These are phyloP conservation scores for Eristalis arbustorum DNA, from an alignment of 2,888 invertebrate genomes.

Conservation along the genomic window DNA sequence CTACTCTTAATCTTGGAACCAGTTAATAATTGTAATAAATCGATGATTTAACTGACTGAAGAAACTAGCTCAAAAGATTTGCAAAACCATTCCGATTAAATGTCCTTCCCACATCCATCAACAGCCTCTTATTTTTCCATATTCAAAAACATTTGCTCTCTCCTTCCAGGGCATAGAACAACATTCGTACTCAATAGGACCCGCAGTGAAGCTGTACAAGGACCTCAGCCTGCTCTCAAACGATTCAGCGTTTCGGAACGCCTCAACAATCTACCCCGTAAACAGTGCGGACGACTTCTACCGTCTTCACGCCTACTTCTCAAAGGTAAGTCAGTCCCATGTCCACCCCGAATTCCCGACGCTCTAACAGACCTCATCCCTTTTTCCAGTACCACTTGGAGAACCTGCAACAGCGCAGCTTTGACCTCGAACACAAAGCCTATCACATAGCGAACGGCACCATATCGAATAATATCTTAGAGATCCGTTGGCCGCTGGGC, in stretches of 20 bases:
- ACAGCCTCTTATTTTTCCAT: neutral
- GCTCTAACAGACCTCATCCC: neutral
- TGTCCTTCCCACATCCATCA: no score
- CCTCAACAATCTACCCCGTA: constrained; percentile 86
- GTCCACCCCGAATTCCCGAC: neutral
- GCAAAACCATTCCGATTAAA: no score
- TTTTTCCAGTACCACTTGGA: constrained; percentile 80
- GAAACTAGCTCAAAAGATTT: no score
- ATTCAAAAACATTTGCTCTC: neutral
- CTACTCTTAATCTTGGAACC: no score
- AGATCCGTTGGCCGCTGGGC: constrained; percentile 88
- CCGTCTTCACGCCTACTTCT: constrained; percentile 87
- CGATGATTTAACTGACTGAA: no score
- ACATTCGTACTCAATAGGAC: constrained; percentile 75
- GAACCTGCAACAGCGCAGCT: constrained; percentile 77
- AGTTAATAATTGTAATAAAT: no score
- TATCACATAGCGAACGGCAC: constrained; percentile 80
- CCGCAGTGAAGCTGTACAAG: constrained; percentile 78
- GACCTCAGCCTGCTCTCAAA: constrained; percentile 80
- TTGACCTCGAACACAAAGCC: constrained; percentile 77
- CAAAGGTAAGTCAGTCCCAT: constrained; percentile 81
- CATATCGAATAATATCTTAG: constrained; percentile 81
- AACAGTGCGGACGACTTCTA: constrained; percentile 84
- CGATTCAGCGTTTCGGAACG: constrained; percentile 81
- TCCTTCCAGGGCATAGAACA: constrained; percentile 76